Evolutionary conservation across 2,888 invertebrate genomes (phyloP), one percentile per base, ranked within the genome.

Genomic region (Zhuqinia jingwanae): DNA sequence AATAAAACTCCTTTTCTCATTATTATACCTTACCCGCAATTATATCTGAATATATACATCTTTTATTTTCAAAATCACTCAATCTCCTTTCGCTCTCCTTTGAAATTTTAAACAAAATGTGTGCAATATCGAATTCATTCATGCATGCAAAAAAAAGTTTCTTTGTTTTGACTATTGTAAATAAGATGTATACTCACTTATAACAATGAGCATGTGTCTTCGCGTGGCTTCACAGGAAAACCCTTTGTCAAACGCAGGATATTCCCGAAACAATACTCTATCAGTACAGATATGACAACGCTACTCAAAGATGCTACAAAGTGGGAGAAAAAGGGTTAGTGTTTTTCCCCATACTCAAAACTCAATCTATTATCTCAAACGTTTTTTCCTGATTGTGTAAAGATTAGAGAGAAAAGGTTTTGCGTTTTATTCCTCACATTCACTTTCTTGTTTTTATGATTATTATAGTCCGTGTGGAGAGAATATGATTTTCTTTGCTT

Each of bases 401-500:
- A 68, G 11, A 42, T 45, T 42, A 22, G 17, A 73, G 11, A 17
- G 27, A n/a, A 58, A 58, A 25, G 73, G 15, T 25, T 47, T 73
- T 25, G 27, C 50, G 20, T 0, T 53, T 20, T 75, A 42, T 42
- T 17, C 65, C 6, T 53, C 42, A 25, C 60, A 5, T 75, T 82
- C 58, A 47, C 81, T 58, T 76, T 36, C 70, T 81, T 68, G 47
- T 25, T 60, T 78, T 60, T 63, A 60, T 78, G 20, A 45, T 63
- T 63, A 78, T 47, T 63, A 13, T 20, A 83, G 83, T 6, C 89
- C 89, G 3, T 89, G 89, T 75, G 87, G 87, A 11, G 86, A 87
- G n/a, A 88, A 89, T 27, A 89, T 89, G 89, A 78, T 88, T 30
- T 89, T 89, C 76, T 89, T 89, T 60, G 89, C 85, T 45, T 89